A percentile compares a stretch with the other conserved stretches of the same genome.
Conservation (phyloP, 1,140 invertebrate species). For the Bombus balteatus region DNA sequence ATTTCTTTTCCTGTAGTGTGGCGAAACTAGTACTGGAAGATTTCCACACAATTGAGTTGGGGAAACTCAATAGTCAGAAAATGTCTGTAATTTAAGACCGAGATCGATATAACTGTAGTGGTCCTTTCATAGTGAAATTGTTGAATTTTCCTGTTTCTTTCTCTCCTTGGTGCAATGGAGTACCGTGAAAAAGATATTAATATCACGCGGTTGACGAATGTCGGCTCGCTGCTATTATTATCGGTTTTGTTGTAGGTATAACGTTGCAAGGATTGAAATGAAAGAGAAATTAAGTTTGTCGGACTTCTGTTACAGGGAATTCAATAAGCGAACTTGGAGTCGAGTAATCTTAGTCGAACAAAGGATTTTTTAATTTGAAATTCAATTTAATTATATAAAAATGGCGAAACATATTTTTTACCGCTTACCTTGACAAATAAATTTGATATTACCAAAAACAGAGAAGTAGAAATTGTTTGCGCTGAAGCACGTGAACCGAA, state of each 20-base stretch:
- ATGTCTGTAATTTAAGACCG: background rate
- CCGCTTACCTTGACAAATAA: too few relatives aligned
- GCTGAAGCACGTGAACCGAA: background rate
- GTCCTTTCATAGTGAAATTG: background rate
- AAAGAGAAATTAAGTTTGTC: background rate
- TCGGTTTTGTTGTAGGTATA: too few relatives aligned
- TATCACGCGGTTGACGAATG: background rate
- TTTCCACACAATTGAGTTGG: conserved; percentile 7
- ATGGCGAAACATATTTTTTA: background rate
- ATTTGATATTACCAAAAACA: too few relatives aligned
- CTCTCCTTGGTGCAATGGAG: background rate
- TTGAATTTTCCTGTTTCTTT: background rate
- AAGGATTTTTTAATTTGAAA: background rate
- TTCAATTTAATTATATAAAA: background rate
- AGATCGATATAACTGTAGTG: background rate
- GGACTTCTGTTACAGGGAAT: background rate
- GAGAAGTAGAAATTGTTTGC: too few relatives aligned
- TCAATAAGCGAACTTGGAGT: background rate
- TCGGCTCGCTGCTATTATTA: too few relatives aligned
- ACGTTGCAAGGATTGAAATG: background rate
- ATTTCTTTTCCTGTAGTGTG: background rate
- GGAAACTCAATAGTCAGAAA: background rate
- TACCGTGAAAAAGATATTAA: background rate
- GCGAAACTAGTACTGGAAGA: background rate
- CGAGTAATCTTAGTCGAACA: background rate